Evolutionary conservation across 1,140 invertebrate genomes (phyloP).

Genomic region (Sitophilus oryzae): DNA sequence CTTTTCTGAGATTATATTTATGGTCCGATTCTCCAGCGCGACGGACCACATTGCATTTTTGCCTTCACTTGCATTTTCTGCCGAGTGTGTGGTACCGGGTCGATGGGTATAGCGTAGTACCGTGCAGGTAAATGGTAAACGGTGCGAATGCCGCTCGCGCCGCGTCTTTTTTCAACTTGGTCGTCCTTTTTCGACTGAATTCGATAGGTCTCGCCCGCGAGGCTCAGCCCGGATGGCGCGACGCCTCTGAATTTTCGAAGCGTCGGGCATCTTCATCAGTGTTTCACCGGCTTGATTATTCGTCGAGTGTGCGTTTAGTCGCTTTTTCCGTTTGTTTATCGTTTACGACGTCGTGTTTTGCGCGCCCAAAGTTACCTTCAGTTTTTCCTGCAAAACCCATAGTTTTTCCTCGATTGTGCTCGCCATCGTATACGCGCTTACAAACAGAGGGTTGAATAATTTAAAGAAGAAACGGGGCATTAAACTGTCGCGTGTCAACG

Average conservation of each 20-base stretch:
- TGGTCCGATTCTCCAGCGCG: no score
- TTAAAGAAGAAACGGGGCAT: conserved; percentile 5
- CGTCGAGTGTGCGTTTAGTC: no score
- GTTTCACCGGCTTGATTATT: conserved; percentile 8
- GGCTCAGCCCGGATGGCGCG: conserved; percentile 22
- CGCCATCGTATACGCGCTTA: conserved; percentile 6
- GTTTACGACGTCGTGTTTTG: no score
- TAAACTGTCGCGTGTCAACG: conserved; percentile 36
- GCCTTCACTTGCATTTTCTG: no score
- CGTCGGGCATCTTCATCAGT: conserved; percentile 21
- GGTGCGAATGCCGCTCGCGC: conserved; percentile 13
- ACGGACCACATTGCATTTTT: no score
- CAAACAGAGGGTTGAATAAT: not conserved
- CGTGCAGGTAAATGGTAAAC: no score
- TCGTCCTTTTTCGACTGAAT: conserved; percentile 23
- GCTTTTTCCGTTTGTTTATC: no score
- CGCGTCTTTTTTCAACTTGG: conserved; percentile 17
- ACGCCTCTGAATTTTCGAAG: conserved; percentile 22
- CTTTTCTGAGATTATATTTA: no score
- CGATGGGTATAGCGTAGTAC: no score
- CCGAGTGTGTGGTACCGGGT: no score
- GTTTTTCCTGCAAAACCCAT: conserved; percentile 29
- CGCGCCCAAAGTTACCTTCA: no score
- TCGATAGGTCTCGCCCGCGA: conserved; percentile 16
- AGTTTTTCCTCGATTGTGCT: conserved; percentile 32